Base-by-base conservation (phyloP, 2,888 invertebrate genomes). In the Acleris sparsana region DNA sequence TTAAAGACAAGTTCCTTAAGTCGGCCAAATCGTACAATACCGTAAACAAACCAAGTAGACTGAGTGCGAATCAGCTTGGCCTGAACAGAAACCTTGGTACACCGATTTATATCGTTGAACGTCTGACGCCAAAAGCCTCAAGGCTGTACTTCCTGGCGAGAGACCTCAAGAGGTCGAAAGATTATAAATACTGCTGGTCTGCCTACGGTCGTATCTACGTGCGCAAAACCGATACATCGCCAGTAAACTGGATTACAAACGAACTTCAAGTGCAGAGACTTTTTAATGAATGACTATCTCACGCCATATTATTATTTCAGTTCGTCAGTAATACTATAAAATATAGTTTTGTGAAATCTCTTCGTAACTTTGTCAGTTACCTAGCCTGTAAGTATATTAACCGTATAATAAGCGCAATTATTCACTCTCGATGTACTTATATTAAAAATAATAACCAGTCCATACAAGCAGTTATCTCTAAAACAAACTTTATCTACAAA, bases 101-200 rank as follows among this genome's bases (percentile, higher is more conserved):
- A 4, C 73, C 72, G 0, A 63, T 73, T 1, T 72, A 48, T 39
- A 18, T 73, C 9, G 67, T 70, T 5, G 72, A 72, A 33, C 68
- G 70, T 20, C 63, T 74, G 9, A 74, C 72, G 1, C 52, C 71
- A 1, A 72, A 69, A 67, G 69, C 61, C 2, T 55, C 73, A 20
- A 67, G 72, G 0, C 61, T 73, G 17, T 59, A 64, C 49, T 74
- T 72, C 59, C 61, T 74, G 6, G 69, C 71, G 5, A 62, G 72
- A 25, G 71, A 73, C 25, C 59, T 74, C 1, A 63, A 46, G 5
- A 69, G 63, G 22, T 53, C 68, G 9, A 71, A 71, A 39, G 20
- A 17, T 2, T 73, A 66, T 49, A 70, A 68, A 62, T 72, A 66
- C 49, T 71, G 72, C 57, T 69, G 74, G 73, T 72, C 71, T 13